Base-by-base conservation (phyloP, 2,113 vertebrate species). In the Esox niger region DNA sequence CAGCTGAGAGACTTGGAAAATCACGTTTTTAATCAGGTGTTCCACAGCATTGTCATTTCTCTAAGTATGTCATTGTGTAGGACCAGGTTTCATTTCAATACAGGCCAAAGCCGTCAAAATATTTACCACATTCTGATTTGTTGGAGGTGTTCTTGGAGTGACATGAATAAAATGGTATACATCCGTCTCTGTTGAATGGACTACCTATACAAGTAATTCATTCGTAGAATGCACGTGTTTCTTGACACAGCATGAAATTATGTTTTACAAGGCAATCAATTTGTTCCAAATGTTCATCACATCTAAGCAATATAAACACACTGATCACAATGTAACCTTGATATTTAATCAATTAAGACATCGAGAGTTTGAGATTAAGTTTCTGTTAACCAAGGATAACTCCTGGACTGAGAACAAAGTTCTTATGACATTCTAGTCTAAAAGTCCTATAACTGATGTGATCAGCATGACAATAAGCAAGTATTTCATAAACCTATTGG, bases 371-470 rank as follows among this genome's bases (percentile, higher is more conserved):
- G 58, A 54, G 62, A 68, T 69, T 17, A 15, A 10, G n/a, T 25
- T 55, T 38, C 62, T 38, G 59, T n/a, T 43, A 46, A 38, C 6
- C 67, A 65, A 67, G n/a, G 47, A 17, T n/a, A 11, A 8, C 17
- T 21, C 31, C 38, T 52, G 64, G 69, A 62, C 52, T 61, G 61
- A 72, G 58, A 56, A 49, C 43, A 43, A 46, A 26, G 35, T 75
- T 17, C 55, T 31, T 47, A 6, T 52, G 13, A 62, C 58, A 57
- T 73, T 27, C 32, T 27, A 8, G 13, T 29, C 66, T 33, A 57
- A 23, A 68, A 72, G 62, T 69, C 62, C 58, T 74, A 23, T 17
- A 66, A 65, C 26, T 32, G 74, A 78, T 73, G 29, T 20, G 75
- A 71, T 47, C 73, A 60, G 59, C 59, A 46, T 80, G 72, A 66